Base-by-base conservation (phyloP, 1,140 invertebrate species). In the Gonioctena quinquepunctata region DNA sequence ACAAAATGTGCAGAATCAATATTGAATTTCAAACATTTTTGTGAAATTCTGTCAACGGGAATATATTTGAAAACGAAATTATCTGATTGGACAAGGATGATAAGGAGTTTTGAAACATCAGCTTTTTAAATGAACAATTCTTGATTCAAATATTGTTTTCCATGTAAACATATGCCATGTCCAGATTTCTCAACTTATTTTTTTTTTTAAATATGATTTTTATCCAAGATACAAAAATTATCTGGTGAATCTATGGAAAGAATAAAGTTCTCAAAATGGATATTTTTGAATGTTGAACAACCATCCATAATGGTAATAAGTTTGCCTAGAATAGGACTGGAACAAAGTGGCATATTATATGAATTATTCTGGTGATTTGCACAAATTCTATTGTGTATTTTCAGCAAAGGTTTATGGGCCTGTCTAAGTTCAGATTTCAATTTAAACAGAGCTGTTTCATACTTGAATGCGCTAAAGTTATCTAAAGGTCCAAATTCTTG, bases 401-500 rank as follows among this genome's bases (percentile, higher is more conserved):
- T 65, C 27, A 68, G 26, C 27, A 71, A 62, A 23, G 70, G 66
- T 62, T 61, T 68, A n/a, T 28, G 23, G 21, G 42, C n/a, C 8
- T 61, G 49, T 28, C 48, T 52, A 2, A 71, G 5, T 21, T 18
- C 16, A 2, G 18, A 49, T 66, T 65, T 65, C 3, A 72, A 49
- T 2, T 23, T 16, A 23, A 8, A 21, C 48, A 72, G 25, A 61
- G 27, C 63, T 18, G 65, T 73, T 66, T 73, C 71, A 61, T 64
- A 73, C 57, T 57, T 42, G 42, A 72, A 72, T 16, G 66, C 50
- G 6, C 49, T 59, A 57, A 65, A 72, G 3, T 61, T 25, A 66
- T 73, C 71, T 42, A 73, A 48, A 7, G 42, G 11, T 18, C 71
- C 68, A 69, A 70, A 66, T 23, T 26, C 49, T 60, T 70, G 22